phyloP scores from a whole-genome alignment of 2,113 vertebrate species.

The Aldabrachelys gigantea region DNA sequence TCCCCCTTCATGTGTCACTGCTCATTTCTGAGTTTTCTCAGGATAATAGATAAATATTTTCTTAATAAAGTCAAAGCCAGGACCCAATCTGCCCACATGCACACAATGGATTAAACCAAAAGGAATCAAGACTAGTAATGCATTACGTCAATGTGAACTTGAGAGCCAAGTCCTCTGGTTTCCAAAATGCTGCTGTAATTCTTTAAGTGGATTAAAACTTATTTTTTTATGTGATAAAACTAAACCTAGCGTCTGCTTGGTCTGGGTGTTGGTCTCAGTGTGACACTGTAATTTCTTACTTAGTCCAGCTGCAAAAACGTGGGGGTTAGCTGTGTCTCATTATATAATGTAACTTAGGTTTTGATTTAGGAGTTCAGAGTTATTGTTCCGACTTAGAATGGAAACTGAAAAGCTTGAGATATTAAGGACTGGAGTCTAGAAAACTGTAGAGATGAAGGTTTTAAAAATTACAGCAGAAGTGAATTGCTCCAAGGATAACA shows the following conservation, averaged over 20 bases:
- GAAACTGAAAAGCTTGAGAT: background rate
- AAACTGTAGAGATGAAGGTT: background rate
- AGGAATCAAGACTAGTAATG: slow-evolving; percentile 48
- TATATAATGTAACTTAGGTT: background rate
- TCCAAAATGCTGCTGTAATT: slow-evolving; percentile 40
- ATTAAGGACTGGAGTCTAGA: background rate
- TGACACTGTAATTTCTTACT: rapidly evolving
- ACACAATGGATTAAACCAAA: slow-evolving; percentile 40
- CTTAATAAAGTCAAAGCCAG: slow-evolving; percentile 30
- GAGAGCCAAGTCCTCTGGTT: slow-evolving; percentile 34
- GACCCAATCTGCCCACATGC: background rate
- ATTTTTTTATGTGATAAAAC: slow-evolving; percentile 50
- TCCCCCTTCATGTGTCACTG: slow-evolving; percentile 11
- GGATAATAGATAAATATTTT: slow-evolving; percentile 10
- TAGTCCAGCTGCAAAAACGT: background rate
- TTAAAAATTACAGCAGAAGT: background rate
- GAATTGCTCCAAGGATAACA: slow-evolving; percentile 4
- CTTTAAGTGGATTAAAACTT: slow-evolving; percentile 46
- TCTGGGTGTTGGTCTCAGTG: background rate
- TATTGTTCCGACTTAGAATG: background rate
- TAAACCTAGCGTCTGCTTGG: slow-evolving; percentile 25
- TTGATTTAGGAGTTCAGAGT: background rate
- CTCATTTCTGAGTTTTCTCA: slow-evolving; percentile 10
- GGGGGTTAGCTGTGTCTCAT: background rate
- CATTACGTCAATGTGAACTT: slow-evolving; percentile 39